These are phyloP conservation scores for Oreochromis niloticus DNA, from an alignment of 2,113 vertebrate species.

Conservation along the genomic window DNA sequence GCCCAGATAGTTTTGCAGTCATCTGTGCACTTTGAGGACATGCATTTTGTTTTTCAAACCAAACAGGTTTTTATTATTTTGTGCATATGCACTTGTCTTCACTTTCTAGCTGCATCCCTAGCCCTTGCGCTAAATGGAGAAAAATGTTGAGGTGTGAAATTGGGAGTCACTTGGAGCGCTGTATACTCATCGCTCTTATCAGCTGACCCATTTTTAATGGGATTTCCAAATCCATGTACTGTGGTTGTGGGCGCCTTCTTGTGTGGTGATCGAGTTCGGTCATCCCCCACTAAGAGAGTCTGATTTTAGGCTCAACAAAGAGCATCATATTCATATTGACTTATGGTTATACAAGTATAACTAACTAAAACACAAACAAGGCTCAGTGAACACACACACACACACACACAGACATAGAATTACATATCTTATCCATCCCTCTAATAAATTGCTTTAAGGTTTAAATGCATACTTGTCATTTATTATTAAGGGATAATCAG, in stretches of 20 bases:
- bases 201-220: conserved; percentile 50
- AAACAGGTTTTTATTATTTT: background rate
- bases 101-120: background rate
- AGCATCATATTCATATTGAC: background rate
- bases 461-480: background rate
- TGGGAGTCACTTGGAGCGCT: conserved; percentile 47
- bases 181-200: conserved; percentile 51
- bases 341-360: background rate
- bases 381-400: background rate
- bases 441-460: background rate
- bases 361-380: background rate
- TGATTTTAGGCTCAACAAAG: background rate
- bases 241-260: conserved; percentile 3
- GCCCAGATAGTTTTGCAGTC: background rate
- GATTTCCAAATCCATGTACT: conserved; percentile 48
- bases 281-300: background rate
- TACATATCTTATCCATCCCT: background rate
- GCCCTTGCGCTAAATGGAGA: background rate
- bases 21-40: background rate
- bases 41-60: background rate
- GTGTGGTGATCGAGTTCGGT: conserved; percentile 15
- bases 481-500: background rate
- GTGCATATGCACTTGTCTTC: background rate
- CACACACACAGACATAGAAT: background rate
- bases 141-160: conserved; percentile 60